Evolutionary conservation across 2,113 vertebrate species (phyloP).

Genomic region (Pseudorasbora parva): DNA sequence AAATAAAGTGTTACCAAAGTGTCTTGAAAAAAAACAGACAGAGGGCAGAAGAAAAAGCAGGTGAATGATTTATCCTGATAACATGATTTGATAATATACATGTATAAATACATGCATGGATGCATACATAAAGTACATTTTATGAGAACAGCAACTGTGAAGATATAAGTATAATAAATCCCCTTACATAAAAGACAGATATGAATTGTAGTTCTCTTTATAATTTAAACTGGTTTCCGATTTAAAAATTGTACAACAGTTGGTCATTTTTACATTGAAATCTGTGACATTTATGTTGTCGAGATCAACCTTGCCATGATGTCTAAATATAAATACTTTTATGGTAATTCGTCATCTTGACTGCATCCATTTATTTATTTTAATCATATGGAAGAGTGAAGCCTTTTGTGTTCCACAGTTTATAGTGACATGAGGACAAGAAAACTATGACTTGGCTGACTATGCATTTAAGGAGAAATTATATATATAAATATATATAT

Average conservation of each 20-base stretch:
- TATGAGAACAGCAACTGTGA: too few relatives aligned
- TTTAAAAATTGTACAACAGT: background rate
- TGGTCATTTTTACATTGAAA: background rate
- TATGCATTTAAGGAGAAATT: background rate
- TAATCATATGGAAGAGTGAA: background rate
- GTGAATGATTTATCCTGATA: too few relatives aligned
- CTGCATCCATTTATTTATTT: background rate
- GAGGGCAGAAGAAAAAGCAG: too few relatives aligned
- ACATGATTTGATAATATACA: too few relatives aligned
- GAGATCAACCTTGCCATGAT: background rate
- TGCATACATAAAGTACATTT: too few relatives aligned
- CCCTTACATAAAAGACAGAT: too few relatives aligned
- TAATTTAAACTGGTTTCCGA: background rate
- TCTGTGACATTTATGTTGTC: background rate
- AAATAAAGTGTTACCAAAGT: too few relatives aligned
- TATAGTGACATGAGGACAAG: background rate
- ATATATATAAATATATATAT: too few relatives aligned
- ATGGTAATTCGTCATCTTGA: background rate
- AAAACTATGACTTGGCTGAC: background rate
- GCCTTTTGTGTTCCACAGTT: background rate
- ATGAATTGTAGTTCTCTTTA: too few relatives aligned
- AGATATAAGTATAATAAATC: too few relatives aligned
- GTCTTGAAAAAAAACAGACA: too few relatives aligned
- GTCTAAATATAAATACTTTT: background rate
- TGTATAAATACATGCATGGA: too few relatives aligned